Conservation (phyloP, 2,797 vertebrate species). For the Peromyscus melanophrys region DNA sequence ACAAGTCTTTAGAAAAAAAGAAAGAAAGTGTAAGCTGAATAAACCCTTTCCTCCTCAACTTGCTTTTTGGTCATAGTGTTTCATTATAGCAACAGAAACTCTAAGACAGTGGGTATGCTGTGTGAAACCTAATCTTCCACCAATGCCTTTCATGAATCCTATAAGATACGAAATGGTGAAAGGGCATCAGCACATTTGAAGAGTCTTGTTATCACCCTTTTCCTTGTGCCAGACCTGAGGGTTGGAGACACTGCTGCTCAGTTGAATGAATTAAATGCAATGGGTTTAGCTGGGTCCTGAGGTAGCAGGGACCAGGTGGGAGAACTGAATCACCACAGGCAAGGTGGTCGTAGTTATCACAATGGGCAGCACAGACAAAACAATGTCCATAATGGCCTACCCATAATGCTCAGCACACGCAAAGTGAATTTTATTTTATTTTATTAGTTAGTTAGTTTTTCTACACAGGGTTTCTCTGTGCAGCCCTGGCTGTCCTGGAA, state of each 20-base stretch:
- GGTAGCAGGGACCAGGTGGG: background rate
- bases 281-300: background rate
- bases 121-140: no score
- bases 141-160: no score
- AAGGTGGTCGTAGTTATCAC: background rate
- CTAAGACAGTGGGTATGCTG: background rate
- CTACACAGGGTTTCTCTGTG: background rate
- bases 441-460: background rate
- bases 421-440: background rate
- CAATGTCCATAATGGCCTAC: background rate
- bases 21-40: no score
- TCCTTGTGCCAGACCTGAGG: background rate
- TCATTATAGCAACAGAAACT: background rate
- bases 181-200: no score
- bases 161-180: background rate
- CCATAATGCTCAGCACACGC: background rate
- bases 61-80: background rate
- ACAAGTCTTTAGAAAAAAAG: no score
- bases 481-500: background rate
- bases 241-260: background rate
- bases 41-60: background rate
- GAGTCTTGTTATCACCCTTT: background rate
- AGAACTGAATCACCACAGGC: background rate
- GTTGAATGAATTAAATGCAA: background rate
- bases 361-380: background rate